Conservation (phyloP, 2,888 invertebrate genomes). For the Trissolcus japonicus region DNA sequence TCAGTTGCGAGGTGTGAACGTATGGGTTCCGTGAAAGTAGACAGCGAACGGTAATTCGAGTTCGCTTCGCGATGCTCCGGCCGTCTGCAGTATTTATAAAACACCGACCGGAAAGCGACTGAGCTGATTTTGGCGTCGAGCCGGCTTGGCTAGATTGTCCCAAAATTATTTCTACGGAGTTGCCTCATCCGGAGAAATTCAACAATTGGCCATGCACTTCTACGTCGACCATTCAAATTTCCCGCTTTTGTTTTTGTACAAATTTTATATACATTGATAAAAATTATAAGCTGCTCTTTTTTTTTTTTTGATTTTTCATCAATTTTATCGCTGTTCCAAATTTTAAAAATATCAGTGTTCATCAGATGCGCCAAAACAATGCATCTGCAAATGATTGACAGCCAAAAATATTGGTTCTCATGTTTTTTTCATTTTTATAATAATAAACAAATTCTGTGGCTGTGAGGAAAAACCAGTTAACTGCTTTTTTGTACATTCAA, state of each 20-base stretch:
- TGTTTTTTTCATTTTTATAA: too few species aligned
- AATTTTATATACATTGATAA: too few species aligned
- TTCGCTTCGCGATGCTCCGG: conserved; percentile 65
- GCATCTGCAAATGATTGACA: too few species aligned
- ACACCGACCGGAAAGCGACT: conserved; percentile 75
- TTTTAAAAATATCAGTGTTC: too few species aligned
- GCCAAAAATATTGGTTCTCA: too few species aligned
- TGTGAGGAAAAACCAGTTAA: too few species aligned
- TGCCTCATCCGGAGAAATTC: conserved; percentile 48
- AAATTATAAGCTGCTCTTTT: too few species aligned
- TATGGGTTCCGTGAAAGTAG: conserved; percentile 33
- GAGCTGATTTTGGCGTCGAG: conserved; percentile 75
- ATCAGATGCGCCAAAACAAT: too few species aligned
- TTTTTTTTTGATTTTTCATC: too few species aligned
- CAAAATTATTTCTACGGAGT: conserved; percentile 54
- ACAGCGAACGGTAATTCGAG: conserved; percentile 60
- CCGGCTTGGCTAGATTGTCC: conserved; percentile 68
- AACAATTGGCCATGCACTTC: conserved; percentile 23
- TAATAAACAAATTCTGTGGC: too few species aligned
- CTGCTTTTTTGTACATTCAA: too few species aligned
- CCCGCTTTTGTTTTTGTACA: conserved; percentile 23
- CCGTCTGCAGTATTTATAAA: conserved; percentile 75
- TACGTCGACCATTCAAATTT: conserved; percentile 37
- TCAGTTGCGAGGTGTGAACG: not conserved
- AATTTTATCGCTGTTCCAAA: too few species aligned